These are phyloP conservation scores for Adrianichthys oophorus DNA, from an alignment of 2,797 vertebrate species.

Conservation along the genomic window DNA sequence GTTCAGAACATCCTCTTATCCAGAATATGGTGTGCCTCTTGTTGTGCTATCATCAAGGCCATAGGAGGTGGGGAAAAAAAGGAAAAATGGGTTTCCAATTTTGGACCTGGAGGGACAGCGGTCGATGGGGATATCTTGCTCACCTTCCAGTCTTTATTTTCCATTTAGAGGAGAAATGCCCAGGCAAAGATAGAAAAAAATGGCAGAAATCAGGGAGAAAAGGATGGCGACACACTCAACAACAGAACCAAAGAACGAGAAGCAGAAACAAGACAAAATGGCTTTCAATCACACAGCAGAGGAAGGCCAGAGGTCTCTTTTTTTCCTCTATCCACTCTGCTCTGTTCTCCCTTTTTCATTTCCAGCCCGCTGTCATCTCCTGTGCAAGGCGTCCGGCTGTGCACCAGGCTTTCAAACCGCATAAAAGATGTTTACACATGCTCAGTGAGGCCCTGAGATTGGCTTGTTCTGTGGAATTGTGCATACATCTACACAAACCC, in stretches of 20 bases:
- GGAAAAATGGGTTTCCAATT: too few relatives aligned
- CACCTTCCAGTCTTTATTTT: conserved; percentile 62
- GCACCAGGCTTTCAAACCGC: conserved; percentile 40
- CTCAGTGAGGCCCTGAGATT: conserved; percentile 28
- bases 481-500: conserved; percentile 46
- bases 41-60: too few relatives aligned
- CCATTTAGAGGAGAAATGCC: conserved; percentile 64
- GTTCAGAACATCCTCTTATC: too few relatives aligned
- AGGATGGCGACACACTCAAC: conserved; percentile 5
- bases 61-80: too few relatives aligned
- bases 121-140: conserved; percentile 48
- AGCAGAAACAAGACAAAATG: conserved; percentile 61
- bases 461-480: conserved; percentile 33
- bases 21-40: too few relatives aligned
- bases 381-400: conserved; percentile 14
- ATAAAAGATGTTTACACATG: conserved; percentile 57
- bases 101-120: conserved; percentile 14
- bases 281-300: conserved; percentile 51
- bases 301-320: conserved; percentile 61
- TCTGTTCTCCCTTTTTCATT: conserved; percentile 45
- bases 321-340: conserved; percentile 32
- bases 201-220: conserved; percentile 25
- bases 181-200: conserved; percentile 23
- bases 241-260: conserved; percentile 1
- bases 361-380: conserved; percentile 55